phyloP scores from a whole-genome alignment of 1,140 invertebrate species.

The Apis cerana region DNA sequence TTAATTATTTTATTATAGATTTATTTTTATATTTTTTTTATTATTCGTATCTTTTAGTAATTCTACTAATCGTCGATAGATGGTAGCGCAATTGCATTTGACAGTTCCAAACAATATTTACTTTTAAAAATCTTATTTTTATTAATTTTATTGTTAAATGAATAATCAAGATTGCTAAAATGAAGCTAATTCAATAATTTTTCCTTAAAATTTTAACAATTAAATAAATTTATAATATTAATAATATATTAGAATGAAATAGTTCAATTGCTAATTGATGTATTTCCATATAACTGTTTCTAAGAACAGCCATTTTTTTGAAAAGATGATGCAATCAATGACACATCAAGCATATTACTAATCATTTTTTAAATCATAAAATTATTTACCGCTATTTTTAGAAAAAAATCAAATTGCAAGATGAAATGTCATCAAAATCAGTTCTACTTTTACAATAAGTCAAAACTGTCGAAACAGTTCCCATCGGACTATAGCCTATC shows the following conservation, averaged over 20 bases:
- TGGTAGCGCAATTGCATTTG: background rate
- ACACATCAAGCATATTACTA: constrained; percentile 47
- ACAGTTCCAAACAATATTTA: background rate
- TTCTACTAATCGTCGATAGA: constrained; percentile 6
- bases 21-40: background rate
- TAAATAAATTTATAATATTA: background rate
- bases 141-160: background rate
- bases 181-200: background rate
- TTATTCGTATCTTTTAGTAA: background rate
- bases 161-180: background rate
- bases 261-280: constrained; percentile 17
- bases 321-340: constrained; percentile 62
- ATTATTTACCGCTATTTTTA: background rate
- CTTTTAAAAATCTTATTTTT: background rate
- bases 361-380: background rate
- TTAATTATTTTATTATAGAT: background rate
- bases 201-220: background rate
- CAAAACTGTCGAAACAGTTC: constrained; percentile 7
- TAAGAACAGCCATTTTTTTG: constrained; percentile 52
- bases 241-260: background rate
- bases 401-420: background rate
- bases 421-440: background rate
- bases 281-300: constrained; percentile 50
- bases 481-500: constrained; percentile 38
- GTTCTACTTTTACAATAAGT: background rate